These are phyloP conservation scores for Dioctria linearis DNA, from an alignment of 2,888 invertebrate species.

Conservation along the genomic window DNA sequence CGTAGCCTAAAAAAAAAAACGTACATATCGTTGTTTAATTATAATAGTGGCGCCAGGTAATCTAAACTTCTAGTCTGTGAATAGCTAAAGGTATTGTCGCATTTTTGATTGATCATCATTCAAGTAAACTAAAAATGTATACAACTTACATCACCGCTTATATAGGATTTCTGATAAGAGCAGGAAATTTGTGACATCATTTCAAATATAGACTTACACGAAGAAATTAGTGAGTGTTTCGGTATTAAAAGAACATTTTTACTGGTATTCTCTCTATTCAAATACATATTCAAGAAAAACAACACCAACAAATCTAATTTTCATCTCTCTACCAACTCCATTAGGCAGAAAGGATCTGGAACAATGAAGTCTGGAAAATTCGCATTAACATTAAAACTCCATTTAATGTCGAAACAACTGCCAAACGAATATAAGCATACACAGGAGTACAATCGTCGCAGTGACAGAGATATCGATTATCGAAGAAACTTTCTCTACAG, in stretches of 20 bases:
- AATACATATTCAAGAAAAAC: not conserved
- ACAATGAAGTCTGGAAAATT: conserved; percentile 26
- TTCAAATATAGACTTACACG: not conserved
- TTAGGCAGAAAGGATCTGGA: not conserved
- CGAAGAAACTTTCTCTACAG: conserved; percentile 28
- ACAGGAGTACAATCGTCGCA: not conserved
- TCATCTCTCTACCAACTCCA: not conserved
- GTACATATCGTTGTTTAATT: not conserved
- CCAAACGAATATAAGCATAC: not conserved
- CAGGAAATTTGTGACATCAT: not conserved
- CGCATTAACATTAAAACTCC: conserved; percentile 48
- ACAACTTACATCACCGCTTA: not conserved
- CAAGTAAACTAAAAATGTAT: not conserved
- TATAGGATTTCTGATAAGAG: conserved; percentile 13
- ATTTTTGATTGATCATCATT: conserved; percentile 36
- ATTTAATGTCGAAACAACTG: conserved; percentile 18
- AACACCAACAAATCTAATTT: not conserved
- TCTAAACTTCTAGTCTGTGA: not conserved
- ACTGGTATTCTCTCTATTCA: not conserved
- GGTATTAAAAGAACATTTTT: not conserved
- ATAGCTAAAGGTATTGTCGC: conserved; percentile 26
- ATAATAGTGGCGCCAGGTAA: conserved; percentile 2
- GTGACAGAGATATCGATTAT: conserved; percentile 49
- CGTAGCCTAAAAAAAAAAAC: not conserved
- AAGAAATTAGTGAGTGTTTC: conserved; percentile 9